phyloP scores from a whole-genome alignment of 2,797 vertebrate genomes.

The Hybognathus amarus region DNA sequence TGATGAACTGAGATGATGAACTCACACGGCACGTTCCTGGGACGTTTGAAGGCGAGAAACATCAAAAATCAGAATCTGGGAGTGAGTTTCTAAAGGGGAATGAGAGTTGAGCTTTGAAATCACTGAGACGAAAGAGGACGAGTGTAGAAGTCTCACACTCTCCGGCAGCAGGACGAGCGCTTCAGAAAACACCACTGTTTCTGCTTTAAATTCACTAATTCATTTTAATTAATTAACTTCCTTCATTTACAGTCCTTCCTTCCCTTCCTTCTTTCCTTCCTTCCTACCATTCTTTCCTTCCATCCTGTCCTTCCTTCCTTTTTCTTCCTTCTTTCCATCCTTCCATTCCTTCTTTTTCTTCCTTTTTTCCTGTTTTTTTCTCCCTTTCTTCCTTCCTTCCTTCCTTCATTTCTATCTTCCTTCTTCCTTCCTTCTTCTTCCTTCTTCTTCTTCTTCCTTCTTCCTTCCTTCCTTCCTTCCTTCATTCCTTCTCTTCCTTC shows the following conservation, averaged over 20 bases:
- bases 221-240: too few species aligned
- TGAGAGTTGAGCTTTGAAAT: constrained; percentile 45
- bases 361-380: not conserved
- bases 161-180: not conserved
- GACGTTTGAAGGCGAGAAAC: not conserved
- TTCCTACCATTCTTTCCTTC: not conserved
- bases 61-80: not conserved
- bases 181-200: not conserved
- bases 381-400: not conserved
- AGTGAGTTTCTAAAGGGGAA: constrained; percentile 18
- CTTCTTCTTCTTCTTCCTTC: rapidly evolving
- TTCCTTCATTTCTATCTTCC: too few species aligned
- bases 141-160: not conserved
- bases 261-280: not conserved
- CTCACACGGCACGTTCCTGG: not conserved
- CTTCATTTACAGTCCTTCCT: too few species aligned
- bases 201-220: rapidly evolving
- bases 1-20: constrained; percentile 10
- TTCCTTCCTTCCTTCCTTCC: too few species aligned
- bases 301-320: too few species aligned
- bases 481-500: rapidly evolving
- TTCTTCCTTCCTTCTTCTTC: rapidly evolving
- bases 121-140: constrained; percentile 41
- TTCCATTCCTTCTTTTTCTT: not conserved
- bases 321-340: rapidly evolving